Conservation (phyloP, 2,113 vertebrate genomes). For the Paramormyrops kingsleyae region DNA sequence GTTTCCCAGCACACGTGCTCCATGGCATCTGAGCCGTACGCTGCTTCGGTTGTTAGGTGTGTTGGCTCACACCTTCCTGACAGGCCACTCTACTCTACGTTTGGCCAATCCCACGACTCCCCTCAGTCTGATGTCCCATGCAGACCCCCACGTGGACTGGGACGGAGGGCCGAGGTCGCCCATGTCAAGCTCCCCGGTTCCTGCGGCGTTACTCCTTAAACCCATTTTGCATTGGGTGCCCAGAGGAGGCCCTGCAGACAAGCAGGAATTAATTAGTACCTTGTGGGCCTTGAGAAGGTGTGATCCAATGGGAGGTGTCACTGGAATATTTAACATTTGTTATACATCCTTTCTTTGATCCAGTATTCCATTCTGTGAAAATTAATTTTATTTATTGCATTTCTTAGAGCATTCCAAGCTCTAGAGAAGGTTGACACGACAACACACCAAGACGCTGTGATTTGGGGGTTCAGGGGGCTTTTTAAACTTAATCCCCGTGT, state of each 20-base stretch:
- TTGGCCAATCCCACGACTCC: background rate
- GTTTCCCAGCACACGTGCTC: background rate
- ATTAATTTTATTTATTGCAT: constrained; percentile 8
- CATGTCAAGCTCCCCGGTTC: background rate
- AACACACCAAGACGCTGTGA: background rate
- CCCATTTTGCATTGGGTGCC: background rate
- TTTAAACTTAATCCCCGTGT: constrained; percentile 29
- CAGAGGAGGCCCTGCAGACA: background rate
- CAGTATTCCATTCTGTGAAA: background rate
- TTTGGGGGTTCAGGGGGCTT: constrained; percentile 27
- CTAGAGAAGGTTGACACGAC: background rate
- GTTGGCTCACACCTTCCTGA: background rate
- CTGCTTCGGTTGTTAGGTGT: background rate
- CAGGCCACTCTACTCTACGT: background rate
- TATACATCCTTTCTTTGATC: background rate
- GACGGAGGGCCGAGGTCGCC: background rate
- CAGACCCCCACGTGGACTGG: background rate
- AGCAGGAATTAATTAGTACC: constrained; percentile 20
- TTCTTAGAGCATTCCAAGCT: constrained; percentile 8
- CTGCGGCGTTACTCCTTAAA: background rate
- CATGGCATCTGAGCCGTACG: background rate
- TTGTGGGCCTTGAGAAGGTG: background rate
- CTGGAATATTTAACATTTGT: constrained; percentile 11
- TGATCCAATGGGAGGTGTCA: background rate
- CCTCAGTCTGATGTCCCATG: background rate